phyloP scores from a whole-genome alignment of 2,797 vertebrate genomes.

The Phalloptychus januarius region DNA sequence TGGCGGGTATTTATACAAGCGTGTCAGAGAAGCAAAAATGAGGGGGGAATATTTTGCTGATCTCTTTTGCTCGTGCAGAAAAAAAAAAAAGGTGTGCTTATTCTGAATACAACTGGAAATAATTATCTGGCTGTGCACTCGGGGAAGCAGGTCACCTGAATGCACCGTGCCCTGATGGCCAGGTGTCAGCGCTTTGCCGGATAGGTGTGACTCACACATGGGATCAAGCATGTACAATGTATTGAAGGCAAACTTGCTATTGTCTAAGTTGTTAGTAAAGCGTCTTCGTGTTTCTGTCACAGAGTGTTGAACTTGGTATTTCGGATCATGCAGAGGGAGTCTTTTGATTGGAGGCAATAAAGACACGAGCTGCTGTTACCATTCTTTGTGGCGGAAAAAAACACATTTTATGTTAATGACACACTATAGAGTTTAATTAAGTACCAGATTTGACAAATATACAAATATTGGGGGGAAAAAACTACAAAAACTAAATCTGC shows the following conservation, averaged over 20 bases:
- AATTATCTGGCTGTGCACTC: constrained; percentile 77
- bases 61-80: constrained; percentile 63
- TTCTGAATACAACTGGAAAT: constrained; percentile 85
- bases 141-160: constrained; percentile 74
- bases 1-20: constrained; percentile 80
- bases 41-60: constrained; percentile 70
- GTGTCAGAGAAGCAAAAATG: constrained; percentile 72
- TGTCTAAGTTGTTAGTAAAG: not conserved
- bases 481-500: not conserved
- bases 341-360: not conserved
- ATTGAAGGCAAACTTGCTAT: not conserved
- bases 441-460: not conserved
- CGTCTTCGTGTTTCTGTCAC: not conserved
- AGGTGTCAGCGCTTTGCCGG: constrained; percentile 69
- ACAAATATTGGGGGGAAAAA: not conserved
- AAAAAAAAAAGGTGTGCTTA: constrained; percentile 55
- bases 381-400: not conserved
- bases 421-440: not conserved
- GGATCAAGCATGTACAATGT: constrained; percentile 14
- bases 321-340: not conserved
- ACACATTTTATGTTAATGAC: not conserved
- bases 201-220: constrained; percentile 66
- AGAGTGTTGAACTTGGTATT: not conserved
- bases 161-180: constrained; percentile 61
- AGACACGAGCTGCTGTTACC: not conserved